phyloP scores from a whole-genome alignment of 2,888 invertebrate genomes.

The Ryuthela nishihirai region DNA sequence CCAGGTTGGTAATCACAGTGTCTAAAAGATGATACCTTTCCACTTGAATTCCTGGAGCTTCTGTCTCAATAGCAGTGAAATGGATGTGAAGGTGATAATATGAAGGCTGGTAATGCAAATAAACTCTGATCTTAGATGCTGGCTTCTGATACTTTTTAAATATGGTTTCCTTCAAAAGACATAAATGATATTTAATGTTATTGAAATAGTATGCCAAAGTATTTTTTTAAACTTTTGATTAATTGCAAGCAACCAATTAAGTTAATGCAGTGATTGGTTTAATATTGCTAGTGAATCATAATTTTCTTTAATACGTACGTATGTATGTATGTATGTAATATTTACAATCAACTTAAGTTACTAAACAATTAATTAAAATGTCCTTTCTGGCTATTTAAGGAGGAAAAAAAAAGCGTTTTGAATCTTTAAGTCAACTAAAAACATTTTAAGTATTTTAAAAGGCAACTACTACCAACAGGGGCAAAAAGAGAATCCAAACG shows the following conservation, averaged over 20 bases:
- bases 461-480: too few relatives aligned
- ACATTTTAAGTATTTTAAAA: too few relatives aligned
- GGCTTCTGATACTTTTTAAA: conserved; percentile 69
- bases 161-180: conserved; percentile 62
- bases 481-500: too few relatives aligned
- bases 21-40: conserved; percentile 83
- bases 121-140: conserved; percentile 66
- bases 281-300: not conserved
- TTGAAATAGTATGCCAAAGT: not conserved
- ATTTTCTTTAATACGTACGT: not conserved
- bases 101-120: conserved; percentile 92
- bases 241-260: not conserved
- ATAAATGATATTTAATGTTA: conserved; percentile 1
- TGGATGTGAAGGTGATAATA: conserved; percentile 97
- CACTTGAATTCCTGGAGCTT: conserved; percentile 68
- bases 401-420: too few relatives aligned
- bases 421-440: too few relatives aligned
- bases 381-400: too few relatives aligned
- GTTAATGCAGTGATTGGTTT: not conserved
- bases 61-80: conserved; percentile 74
- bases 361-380: too few relatives aligned
- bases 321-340: too few relatives aligned
- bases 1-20: conserved; percentile 85
- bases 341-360: too few relatives aligned
- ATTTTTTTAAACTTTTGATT: not conserved